Percentiles rank a stretch among this genome's conserved stretches.
Evolutionary conservation across 2,797 vertebrate species (phyloP).

Genomic region (Chromis chromis): DNA sequence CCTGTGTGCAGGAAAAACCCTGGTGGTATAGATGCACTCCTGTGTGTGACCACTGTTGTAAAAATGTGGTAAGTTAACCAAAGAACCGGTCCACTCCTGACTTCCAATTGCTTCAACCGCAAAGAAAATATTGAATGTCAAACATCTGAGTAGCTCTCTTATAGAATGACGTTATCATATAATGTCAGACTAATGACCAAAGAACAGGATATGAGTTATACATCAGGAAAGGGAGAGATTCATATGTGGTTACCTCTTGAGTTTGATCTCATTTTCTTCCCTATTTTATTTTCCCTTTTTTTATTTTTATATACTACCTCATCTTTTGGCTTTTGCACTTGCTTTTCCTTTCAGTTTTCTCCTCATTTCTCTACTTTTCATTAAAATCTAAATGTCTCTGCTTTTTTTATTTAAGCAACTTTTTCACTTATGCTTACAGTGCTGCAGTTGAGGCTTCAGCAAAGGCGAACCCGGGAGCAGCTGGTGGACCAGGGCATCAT

Average conservation of each 20-base stretch:
- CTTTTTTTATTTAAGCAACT: too few relatives aligned
- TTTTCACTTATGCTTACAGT: conserved; percentile 82
- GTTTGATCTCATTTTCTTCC: conserved; percentile 3
- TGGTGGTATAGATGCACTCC: neutral
- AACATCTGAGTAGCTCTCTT: neutral
- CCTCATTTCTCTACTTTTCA: neutral
- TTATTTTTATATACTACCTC: neutral
- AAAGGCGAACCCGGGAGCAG: conserved; percentile 95
- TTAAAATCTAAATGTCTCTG: neutral
- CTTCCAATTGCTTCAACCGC: neutral
- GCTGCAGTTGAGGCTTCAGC: conserved; percentile 97
- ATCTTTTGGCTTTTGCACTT: neutral
- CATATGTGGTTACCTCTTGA: neutral
- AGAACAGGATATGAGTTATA: conserved; percentile 14
- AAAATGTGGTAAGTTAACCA: neutral
- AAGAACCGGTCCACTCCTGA: neutral
- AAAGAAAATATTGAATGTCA: fast-evolving
- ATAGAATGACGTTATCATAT: neutral
- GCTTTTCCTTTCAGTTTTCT: neutral
- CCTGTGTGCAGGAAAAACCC: neutral
- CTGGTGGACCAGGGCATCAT: conserved; percentile 99
- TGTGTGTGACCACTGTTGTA: neutral
- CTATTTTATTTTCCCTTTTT: conserved; percentile 10
- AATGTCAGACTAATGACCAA: neutral
- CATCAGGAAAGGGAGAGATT: neutral